Percentiles rank a stretch among this genome's conserved stretches.
Evolutionary conservation across 2,888 invertebrate genomes (phyloP).

Genomic region (Acanthosepion lycidas): DNA sequence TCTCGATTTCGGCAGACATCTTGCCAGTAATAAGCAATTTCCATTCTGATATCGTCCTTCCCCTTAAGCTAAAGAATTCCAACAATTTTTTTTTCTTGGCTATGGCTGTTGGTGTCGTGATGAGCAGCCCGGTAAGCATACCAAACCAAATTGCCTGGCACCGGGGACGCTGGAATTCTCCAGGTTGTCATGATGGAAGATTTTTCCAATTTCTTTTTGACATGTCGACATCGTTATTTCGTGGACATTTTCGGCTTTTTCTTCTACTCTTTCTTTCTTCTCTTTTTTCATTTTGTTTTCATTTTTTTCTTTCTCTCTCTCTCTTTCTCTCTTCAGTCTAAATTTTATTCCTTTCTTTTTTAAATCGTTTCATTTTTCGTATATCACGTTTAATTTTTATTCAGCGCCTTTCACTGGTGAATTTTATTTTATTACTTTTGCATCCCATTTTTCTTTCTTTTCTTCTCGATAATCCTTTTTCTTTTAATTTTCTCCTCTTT

Average conservation of each 20-base stretch:
- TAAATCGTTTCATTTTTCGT: background rate
- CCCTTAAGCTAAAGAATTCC: constrained; percentile 3
- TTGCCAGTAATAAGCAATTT: constrained; percentile 22
- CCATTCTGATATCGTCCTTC: constrained; percentile 9
- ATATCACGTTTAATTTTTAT: background rate
- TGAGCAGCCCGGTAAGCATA: background rate
- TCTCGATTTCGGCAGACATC: background rate
- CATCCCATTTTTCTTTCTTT: background rate
- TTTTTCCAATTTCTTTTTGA: constrained; percentile 23
- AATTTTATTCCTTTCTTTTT: background rate
- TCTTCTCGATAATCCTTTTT: rapidly evolving
- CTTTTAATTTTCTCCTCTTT: background rate
- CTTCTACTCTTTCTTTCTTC: background rate
- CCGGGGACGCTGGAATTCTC: constrained; percentile 20
- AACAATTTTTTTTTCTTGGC: background rate
- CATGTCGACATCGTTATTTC: constrained; percentile 21
- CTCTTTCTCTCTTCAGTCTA: background rate
- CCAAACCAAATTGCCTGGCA: constrained; percentile 8
- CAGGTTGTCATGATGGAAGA: constrained; percentile 23
- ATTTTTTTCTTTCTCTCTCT: background rate
- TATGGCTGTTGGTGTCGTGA: constrained; percentile 6
- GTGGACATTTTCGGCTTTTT: background rate
- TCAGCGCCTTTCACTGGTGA: background rate
- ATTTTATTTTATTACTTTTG: too few species aligned
- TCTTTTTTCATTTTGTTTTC: background rate